Base-by-base conservation (phyloP, 2,113 vertebrate genomes). In the Turdus rufiventris region DNA sequence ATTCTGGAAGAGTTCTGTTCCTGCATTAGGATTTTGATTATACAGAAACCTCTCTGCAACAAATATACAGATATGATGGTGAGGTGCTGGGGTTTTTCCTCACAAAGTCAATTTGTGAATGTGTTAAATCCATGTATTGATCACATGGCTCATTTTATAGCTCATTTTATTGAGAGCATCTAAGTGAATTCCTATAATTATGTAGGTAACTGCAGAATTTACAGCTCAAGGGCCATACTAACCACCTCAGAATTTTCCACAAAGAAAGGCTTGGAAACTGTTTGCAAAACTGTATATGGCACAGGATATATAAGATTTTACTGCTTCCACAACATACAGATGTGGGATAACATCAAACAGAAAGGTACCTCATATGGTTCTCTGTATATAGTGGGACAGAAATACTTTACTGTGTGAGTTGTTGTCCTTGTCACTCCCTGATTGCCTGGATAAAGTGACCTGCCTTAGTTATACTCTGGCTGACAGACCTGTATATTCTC, bases 351-450 rank as follows among this genome's bases (percentile, higher is more conserved):
- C 17, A 50, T 34, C 47, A 68, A 81, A 75, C 3, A 33, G 16
- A 65, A 21, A 47, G 9, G 15, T 18, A 18, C 4, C 8, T 74
- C 11, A 10, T 18, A 16, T 2, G 4, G 18, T 28, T 61, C 21
- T 66, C 25, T n/a, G 21, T 19, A 17, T 29, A 4, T 3, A 14
- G 21, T 31, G 29, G 38, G 42, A 31, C 18, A 80, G 25, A 40
- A 80, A 14, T 4, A 34, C 45, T 82, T 45, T 33, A 54, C 28
- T 21, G 33, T 7, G 20, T 0, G 7, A 0, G 0, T 5, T 40
- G 42, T 14, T 26, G 5, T 81, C 8, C 17, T 4, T 60, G 51
- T 54, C 42, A 12, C 19, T 67, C 13, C 21, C 40, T 74, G 38
- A 9, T 17, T 48, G 18, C 24, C 47, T 54, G 12, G 18, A 33